phyloP scores from a whole-genome alignment of 2,113 vertebrate species.

The Emydura subglobosa region DNA sequence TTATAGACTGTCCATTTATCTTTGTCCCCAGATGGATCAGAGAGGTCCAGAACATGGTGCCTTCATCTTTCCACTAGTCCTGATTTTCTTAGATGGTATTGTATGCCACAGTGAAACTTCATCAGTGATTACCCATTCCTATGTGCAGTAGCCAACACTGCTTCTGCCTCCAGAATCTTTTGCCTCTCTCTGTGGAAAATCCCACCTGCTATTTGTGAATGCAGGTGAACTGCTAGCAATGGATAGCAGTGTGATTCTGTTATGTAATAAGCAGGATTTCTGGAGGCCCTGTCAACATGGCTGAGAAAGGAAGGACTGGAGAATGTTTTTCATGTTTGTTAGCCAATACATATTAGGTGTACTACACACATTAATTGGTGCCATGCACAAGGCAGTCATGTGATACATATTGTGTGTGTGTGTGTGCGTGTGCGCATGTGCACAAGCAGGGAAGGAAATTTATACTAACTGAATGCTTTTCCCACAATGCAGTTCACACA shows the following conservation, averaged over 20 bases:
- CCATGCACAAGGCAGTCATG: no score
- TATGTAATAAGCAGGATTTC: not conserved
- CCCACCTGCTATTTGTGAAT: not conserved
- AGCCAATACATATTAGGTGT: no score
- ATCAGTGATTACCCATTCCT: not conserved
- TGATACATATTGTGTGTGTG: no score
- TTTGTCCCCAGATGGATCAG: not conserved
- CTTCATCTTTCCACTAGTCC: not conserved
- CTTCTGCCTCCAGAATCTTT: not conserved
- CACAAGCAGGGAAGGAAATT: no score
- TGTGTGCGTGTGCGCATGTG: no score
- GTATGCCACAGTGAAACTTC: not conserved
- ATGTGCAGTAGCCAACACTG: not conserved
- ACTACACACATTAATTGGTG: no score
- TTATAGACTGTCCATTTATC: not conserved
- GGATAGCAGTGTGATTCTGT: not conserved
- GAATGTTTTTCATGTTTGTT: not conserved
- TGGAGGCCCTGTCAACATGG: not conserved
- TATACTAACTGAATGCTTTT: no score
- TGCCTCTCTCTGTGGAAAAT: not conserved
- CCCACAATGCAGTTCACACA: no score
- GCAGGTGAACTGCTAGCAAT: not conserved
- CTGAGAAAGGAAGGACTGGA: not conserved
- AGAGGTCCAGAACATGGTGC: not conserved
- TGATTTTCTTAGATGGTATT: not conserved